Percentiles rank a stretch among this genome's conserved stretches.
These are phyloP conservation scores for Drosophila pachea DNA, from an alignment of 1,140 invertebrate species.

Conservation along the genomic window DNA sequence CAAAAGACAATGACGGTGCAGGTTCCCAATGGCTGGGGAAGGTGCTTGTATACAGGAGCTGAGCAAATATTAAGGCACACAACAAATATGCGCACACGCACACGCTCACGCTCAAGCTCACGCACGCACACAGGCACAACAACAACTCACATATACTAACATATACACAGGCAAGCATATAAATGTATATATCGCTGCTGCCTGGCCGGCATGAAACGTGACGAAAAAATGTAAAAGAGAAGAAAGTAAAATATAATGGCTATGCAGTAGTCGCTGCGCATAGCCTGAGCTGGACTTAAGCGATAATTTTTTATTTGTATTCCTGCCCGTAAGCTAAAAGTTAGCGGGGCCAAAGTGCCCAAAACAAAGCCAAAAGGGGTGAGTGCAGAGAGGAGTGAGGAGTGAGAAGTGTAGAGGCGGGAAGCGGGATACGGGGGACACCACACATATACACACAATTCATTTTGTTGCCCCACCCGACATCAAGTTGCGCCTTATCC, in stretches of 20 bases:
- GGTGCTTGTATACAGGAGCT: constrained; percentile 40
- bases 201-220: constrained; percentile 53
- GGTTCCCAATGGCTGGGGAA: constrained; percentile 16
- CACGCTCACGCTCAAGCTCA: too few species aligned
- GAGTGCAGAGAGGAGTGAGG: constrained; percentile 33
- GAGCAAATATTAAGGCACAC: constrained; percentile 42
- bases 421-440: not conserved
- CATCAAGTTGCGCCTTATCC: constrained; percentile 67
- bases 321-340: constrained; percentile 51
- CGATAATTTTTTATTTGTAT: constrained; percentile 76
- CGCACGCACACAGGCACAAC: not conserved
- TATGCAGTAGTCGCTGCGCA: constrained; percentile 46
- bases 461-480: constrained; percentile 52
- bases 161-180: not conserved
- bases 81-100: constrained; percentile 7
- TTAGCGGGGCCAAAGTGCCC: constrained; percentile 42
- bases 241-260: constrained; percentile 72
- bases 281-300: constrained; percentile 50
- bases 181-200: constrained; percentile 12
- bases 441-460: constrained; percentile 35
- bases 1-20: constrained; percentile 68
- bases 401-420: not conserved
- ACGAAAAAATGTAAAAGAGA: constrained; percentile 68
- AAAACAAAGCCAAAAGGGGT: constrained; percentile 27
- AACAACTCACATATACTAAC: not conserved